A percentile compares a stretch with the other conserved stretches of the same genome.
Evolutionary conservation across 1,140 invertebrate species (phyloP).

Genomic region (Temnothorax curvispinosus): DNA sequence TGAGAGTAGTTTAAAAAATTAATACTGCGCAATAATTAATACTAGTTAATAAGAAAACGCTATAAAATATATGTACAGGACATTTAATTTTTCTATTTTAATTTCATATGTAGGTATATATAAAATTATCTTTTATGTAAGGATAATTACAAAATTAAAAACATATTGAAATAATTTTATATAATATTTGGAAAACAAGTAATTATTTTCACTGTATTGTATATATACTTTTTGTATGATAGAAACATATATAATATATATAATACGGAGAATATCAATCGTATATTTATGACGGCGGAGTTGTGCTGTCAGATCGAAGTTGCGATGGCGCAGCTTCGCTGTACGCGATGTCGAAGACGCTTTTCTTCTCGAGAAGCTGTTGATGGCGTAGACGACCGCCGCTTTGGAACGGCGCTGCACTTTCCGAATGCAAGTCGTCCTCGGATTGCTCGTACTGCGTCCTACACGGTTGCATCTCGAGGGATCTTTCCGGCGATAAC

Average conservation of each 20-base stretch:
- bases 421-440: slow-evolving; percentile 92
- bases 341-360: slow-evolving; percentile 97
- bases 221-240: not conserved
- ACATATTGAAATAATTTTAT: slow-evolving; percentile 9
- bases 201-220: not conserved
- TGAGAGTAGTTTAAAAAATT: slow-evolving; percentile 9
- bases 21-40: not conserved
- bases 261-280: not conserved
- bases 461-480: slow-evolving; percentile 70
- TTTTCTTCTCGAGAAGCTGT: slow-evolving; percentile 95
- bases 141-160: not conserved
- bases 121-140: slow-evolving; percentile 2
- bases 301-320: slow-evolving; percentile 86
- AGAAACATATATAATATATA: slow-evolving; percentile 4
- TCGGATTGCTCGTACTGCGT: slow-evolving; percentile 81
- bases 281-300: slow-evolving; percentile 81
- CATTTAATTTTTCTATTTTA: not conserved
- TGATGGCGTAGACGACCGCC: slow-evolving; percentile 85
- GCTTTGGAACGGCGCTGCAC: slow-evolving; percentile 88
- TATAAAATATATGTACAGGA: slow-evolving; percentile 37
- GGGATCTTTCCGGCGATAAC: slow-evolving; percentile 78
- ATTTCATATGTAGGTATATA: slow-evolving; percentile 18
- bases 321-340: slow-evolving; percentile 92
- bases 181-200: slow-evolving; percentile 36
- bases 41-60: not conserved